Conservation (phyloP, 2,797 vertebrate species). For the Artibeus jamaicensis region DNA sequence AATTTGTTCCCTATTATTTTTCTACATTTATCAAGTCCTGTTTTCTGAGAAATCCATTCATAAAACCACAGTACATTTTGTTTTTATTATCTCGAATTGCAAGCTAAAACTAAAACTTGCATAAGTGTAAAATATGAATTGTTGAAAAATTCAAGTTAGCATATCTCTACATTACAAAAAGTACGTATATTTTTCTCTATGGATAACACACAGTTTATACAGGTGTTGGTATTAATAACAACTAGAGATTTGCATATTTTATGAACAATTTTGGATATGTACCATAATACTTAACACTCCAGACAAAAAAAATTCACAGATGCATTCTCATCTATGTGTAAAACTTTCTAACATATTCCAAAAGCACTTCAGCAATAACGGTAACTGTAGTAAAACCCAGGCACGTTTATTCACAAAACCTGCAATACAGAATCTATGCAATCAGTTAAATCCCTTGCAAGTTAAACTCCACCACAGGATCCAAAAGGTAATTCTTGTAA, state of each 20-base stretch:
- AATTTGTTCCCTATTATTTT: background rate
- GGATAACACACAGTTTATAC: conserved; percentile 21
- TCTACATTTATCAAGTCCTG: background rate
- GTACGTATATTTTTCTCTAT: background rate
- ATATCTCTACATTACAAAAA: conserved; percentile 26
- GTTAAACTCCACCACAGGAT: background rate
- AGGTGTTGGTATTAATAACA: conserved; percentile 53
- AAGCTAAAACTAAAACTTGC: background rate
- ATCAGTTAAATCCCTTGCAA: background rate
- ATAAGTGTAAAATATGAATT: background rate
- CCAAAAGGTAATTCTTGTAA: background rate
- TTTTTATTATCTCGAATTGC: background rate
- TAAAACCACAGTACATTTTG: background rate
- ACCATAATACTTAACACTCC: background rate
- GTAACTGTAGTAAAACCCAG: background rate
- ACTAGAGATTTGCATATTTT: conserved; percentile 46
- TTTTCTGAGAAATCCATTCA: conserved; percentile 24
- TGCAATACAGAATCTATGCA: background rate
- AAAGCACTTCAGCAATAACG: background rate
- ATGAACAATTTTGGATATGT: conserved; percentile 48
- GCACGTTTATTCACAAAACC: background rate
- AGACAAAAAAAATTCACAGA: conserved; percentile 11
- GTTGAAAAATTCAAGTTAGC: background rate
- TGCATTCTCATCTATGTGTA: background rate
- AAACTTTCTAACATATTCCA: background rate